phyloP scores from a whole-genome alignment of 2,113 vertebrate genomes.

The Pelusios castaneus region DNA sequence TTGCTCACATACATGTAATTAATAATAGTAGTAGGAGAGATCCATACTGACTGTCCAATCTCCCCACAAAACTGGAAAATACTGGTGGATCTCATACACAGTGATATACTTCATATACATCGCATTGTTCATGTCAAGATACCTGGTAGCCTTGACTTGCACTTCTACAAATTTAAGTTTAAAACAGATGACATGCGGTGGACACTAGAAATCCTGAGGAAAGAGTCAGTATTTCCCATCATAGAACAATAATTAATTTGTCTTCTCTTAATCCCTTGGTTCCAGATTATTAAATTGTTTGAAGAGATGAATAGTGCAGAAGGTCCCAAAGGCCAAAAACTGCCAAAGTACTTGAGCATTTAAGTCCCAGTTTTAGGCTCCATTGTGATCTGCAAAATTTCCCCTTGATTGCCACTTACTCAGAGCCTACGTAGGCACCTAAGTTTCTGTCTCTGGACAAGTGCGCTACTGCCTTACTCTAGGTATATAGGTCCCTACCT shows the following conservation, averaged over 20 bases:
- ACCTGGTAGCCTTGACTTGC: not conserved
- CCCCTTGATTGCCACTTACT: not conserved
- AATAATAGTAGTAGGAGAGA: conserved; percentile 14
- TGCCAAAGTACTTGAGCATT: not conserved
- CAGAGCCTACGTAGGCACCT: too few species aligned
- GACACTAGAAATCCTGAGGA: not conserved
- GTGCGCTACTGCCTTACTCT: too few species aligned
- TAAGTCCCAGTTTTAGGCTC: not conserved
- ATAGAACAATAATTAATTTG: conserved; percentile 31
- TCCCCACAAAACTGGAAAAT: not conserved
- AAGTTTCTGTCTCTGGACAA: too few species aligned
- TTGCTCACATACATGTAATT: not conserved
- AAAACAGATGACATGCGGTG: conserved; percentile 30
- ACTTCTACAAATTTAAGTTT: conserved; percentile 33
- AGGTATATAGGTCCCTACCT: too few species aligned
- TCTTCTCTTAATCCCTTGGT: conserved; percentile 34
- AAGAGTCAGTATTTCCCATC: conserved; percentile 23
- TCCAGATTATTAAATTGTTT: not conserved
- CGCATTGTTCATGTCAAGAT: conserved; percentile 32
- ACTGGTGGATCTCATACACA: not conserved
- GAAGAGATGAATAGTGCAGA: not conserved
- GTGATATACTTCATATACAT: not conserved
- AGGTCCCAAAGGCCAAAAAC: not conserved
- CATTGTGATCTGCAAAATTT: not conserved
- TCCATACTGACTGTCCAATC: not conserved